Percentiles rank a stretch among this genome's conserved stretches.
Conservation (phyloP, 2,797 vertebrate genomes). For the Podargus strigoides region DNA sequence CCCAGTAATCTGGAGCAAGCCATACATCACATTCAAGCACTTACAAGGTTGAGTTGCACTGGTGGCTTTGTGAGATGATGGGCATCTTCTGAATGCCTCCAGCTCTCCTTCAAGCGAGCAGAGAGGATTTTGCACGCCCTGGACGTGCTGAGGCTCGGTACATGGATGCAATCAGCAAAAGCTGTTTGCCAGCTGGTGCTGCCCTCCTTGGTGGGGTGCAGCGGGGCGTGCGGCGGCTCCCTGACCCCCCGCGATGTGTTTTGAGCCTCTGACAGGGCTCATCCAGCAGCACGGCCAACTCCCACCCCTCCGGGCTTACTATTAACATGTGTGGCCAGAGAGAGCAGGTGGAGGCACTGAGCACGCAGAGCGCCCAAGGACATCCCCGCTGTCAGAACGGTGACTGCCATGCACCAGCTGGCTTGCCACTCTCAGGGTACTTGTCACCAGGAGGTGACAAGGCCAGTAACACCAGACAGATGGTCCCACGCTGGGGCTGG, state of each 20-base stretch:
- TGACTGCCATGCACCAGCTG: not conserved
- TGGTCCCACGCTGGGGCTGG: not conserved
- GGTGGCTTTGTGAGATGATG: not conserved
- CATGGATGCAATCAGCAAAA: not conserved
- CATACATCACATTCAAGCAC: not conserved
- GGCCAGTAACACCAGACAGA: not conserved
- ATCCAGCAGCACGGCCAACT: not conserved
- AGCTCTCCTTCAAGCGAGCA: not conserved
- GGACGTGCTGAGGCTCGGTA: not conserved
- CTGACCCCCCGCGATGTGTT: not conserved
- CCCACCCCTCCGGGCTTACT: not conserved
- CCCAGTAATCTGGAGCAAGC: not conserved
- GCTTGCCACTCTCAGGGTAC: not conserved
- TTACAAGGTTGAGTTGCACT: not conserved
- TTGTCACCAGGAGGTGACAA: not conserved
- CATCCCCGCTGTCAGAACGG: fast-evolving
- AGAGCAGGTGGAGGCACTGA: not conserved
- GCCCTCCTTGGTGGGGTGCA: fast-evolving
- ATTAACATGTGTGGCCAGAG: fast-evolving
- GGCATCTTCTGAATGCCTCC: not conserved
- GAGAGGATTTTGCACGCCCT: not conserved
- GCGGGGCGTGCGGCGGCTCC: not conserved
- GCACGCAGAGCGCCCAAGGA: fast-evolving
- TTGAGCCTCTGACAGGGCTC: not conserved
- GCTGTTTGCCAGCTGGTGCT: not conserved